A percentile compares a stretch with the other conserved stretches of the same genome.
Conservation (phyloP, 2,797 vertebrate species). For the Sarcophilus harrisii region DNA sequence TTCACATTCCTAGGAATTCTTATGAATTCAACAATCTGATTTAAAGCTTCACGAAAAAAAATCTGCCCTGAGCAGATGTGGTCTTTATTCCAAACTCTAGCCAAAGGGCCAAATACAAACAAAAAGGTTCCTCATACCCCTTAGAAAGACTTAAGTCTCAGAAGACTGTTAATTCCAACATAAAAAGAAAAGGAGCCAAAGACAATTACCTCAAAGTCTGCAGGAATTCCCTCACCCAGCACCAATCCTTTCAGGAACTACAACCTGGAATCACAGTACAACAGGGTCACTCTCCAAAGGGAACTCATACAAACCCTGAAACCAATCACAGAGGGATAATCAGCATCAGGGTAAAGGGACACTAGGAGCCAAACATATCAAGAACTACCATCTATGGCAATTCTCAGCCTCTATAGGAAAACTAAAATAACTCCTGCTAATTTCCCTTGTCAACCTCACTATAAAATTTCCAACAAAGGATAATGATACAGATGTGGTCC, state of each 20-base stretch:
- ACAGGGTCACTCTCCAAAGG: neutral
- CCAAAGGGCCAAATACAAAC: neutral
- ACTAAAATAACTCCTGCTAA: neutral
- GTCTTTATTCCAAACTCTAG: neutral
- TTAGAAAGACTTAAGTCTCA: neutral
- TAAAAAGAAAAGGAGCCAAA: neutral
- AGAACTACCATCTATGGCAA: neutral
- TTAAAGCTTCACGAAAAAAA: neutral
- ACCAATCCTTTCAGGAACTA: neutral
- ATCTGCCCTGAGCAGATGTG: neutral
- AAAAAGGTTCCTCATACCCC: neutral
- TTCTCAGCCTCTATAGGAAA: neutral
- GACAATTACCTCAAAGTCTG: slow-evolving; percentile 1
- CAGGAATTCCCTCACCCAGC: neutral
- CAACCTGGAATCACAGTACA: slow-evolving; percentile 1
- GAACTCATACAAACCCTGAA: slow-evolving; percentile 2
- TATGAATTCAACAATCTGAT: neutral
- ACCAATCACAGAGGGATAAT: slow-evolving; percentile 8
- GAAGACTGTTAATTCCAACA: neutral
- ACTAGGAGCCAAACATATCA: neutral
- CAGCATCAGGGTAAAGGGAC: neutral
- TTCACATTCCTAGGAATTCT: neutral
- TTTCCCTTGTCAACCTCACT: neutral
- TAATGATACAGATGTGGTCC: too few relatives aligned
- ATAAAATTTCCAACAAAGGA: neutral